Evolutionary conservation across 1,140 invertebrate genomes (phyloP).

Genomic region (Whitmania pigra): DNA sequence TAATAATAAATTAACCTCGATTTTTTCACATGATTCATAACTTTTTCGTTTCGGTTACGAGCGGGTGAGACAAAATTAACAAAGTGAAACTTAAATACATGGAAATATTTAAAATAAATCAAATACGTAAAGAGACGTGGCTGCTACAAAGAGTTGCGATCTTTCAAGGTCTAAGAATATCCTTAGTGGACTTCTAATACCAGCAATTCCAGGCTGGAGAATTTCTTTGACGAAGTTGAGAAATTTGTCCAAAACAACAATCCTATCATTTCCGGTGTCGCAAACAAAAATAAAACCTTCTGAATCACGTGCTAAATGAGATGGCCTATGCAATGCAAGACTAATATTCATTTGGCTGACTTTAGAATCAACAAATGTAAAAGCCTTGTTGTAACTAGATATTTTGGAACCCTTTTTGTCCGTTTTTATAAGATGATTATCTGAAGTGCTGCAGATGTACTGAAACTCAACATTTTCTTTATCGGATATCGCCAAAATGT

Average conservation of each 20-base stretch:
- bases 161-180: slow-evolving; percentile 1
- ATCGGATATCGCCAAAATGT: neutral
- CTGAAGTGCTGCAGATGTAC: neutral
- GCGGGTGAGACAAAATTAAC: no score
- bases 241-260: slow-evolving; percentile 2
- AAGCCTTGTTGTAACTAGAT: neutral
- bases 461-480: neutral
- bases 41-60: no score
- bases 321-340: neutral
- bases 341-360: neutral
- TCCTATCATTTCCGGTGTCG: slow-evolving; percentile 3
- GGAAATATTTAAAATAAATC: neutral
- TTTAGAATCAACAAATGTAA: neutral
- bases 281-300: slow-evolving; percentile 4
- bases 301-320: neutral
- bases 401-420: neutral
- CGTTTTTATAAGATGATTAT: neutral
- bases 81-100: no score
- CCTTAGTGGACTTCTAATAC: neutral
- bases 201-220: neutral
- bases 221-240: neutral
- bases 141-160: neutral
- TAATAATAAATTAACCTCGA: no score
- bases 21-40: no score
- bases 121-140: neutral